phyloP scores from a whole-genome alignment of 2,888 invertebrate species.

The Zelleria hepariella region DNA sequence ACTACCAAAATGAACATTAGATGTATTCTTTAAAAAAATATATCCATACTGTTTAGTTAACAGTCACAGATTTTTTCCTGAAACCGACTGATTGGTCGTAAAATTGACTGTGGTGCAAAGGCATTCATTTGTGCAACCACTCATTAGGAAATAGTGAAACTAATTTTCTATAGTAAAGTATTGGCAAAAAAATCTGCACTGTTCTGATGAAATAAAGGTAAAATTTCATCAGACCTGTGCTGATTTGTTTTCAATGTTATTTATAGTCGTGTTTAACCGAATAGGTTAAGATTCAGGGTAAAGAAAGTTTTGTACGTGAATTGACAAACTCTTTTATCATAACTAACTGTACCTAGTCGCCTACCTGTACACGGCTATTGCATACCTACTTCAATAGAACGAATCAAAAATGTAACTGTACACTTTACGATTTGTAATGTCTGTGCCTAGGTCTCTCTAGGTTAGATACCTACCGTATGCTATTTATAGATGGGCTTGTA shows the following conservation, averaged over 20 bases:
- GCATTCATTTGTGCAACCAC: not conserved
- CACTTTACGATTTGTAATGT: too few species aligned
- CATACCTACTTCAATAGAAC: too few species aligned
- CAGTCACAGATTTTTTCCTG: not conserved
- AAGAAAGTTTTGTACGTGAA: too few species aligned
- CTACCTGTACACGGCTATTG: too few species aligned
- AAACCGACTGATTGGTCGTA: not conserved
- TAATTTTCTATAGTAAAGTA: not conserved
- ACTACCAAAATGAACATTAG: too few species aligned
- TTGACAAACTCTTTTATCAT: too few species aligned
- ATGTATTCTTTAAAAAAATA: too few species aligned
- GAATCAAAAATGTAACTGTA: too few species aligned
- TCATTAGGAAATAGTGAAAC: not conserved
- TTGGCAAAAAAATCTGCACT: not conserved
- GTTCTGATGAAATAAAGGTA: not conserved
- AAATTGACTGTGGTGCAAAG: not conserved
- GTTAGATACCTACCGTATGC: not conserved
- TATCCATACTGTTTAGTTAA: too few species aligned
- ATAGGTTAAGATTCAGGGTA: too few species aligned
- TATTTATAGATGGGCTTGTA: not conserved
- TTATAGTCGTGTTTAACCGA: too few species aligned
- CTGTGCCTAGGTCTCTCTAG: not conserved
- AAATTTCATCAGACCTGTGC: not conserved
- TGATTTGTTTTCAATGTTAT: not conserved
- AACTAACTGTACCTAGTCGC: too few species aligned